Base-by-base conservation (phyloP, 2,888 invertebrate species). In the Theretra japonica region DNA sequence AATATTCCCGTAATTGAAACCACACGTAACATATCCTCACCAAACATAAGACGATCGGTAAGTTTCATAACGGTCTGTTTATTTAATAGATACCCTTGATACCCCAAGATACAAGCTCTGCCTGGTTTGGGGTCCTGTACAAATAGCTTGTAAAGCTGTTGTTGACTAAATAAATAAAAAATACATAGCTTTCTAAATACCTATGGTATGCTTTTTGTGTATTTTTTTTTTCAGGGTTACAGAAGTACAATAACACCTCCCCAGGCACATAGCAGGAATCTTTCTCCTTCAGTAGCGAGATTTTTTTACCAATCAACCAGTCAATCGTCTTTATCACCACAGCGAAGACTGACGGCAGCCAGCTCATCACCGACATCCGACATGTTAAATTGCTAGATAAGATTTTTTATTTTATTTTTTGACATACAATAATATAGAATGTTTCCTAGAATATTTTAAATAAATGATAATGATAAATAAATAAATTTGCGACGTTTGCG, bases 271-370 rank as follows among this genome's bases (percentile, higher is more conserved):
- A 84, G 89, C 75, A 84, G 90, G 75, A 90, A 89, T 75, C 80
- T 94, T 62, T 94, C 94, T 6, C 94, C 94, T 15, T 93, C 94
- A 2, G 94, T 94, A 7, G 93, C 93, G 17, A 86, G 87, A 75
- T 94, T 94, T 80, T 94, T 94, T 74, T 80, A 91, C 75, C 90
- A 93, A 81, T 90, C 92, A 53, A 86, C 90, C 30, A 83, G 80
- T 62, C 92, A 91, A 74, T 72, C 88, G 0, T 82, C 86, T 4
- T 76, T 92, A 71, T 86, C 87, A n/a, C 87, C 92, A n/a, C 86
- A 92, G 56, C 83, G 83, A 71, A 80, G 79, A 74, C 74, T 77
- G 41, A 68, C 79, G 25, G 48, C 79, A 25, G 73, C 80, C 2
- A 71, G 75, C 23, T 78, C 79, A 33, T 84, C 89, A 28, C 83